phyloP scores from a whole-genome alignment of 1,140 invertebrate genomes.

The Diachasmimorpha longicaudata region DNA sequence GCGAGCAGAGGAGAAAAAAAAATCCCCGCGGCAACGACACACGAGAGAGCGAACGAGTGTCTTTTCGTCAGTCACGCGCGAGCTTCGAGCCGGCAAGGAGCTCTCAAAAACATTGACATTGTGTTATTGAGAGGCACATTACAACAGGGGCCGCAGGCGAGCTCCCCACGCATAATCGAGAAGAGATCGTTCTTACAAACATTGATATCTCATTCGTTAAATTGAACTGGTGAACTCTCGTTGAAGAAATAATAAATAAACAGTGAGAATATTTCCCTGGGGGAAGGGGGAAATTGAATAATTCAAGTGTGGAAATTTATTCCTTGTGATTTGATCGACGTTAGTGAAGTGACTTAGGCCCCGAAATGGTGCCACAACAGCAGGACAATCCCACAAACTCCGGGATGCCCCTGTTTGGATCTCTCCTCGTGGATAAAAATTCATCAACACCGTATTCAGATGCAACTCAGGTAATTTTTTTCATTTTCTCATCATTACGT shows the following conservation, averaged over 20 bases:
- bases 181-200: not conserved
- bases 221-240: not conserved
- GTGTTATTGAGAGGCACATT: not conserved
- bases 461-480: slow-evolving; percentile 85
- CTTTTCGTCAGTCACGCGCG: slow-evolving; percentile 3
- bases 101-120: not conserved
- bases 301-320: not conserved
- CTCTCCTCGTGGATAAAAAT: slow-evolving; percentile 85
- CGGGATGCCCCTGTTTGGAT: slow-evolving; percentile 75
- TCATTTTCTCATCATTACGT: not conserved
- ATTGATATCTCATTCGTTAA: not conserved
- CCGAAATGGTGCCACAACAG: slow-evolving; percentile 69
- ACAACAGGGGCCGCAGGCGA: not conserved
- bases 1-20: not conserved
- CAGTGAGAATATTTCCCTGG: not conserved
- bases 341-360: slow-evolving; percentile 13
- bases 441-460: slow-evolving; percentile 94
- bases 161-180: not conserved
- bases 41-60: not conserved
- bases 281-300: not conserved
- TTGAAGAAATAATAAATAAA: not conserved
- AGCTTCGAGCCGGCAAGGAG: slow-evolving; percentile 2
- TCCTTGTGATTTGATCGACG: slow-evolving; percentile 7
- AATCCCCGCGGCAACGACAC: not conserved
- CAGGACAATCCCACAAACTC: slow-evolving; percentile 63